Percentiles rank a stretch among this genome's conserved stretches.
Conservation (phyloP, 2,888 invertebrate species). For the Chymomyza caudatula region DNA sequence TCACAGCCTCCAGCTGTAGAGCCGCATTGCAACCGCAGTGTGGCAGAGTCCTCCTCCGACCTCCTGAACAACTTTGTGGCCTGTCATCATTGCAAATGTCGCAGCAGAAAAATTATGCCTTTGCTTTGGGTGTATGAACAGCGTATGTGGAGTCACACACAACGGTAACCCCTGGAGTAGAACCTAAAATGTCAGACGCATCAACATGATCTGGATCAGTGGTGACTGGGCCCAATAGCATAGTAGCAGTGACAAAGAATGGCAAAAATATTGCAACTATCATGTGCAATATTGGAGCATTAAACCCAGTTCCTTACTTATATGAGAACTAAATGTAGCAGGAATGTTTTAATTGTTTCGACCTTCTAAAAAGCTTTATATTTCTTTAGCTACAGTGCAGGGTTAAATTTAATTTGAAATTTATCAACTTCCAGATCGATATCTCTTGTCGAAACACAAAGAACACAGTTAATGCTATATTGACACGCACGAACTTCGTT, state of each 20-base stretch:
- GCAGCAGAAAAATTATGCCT: slow-evolving; percentile 61
- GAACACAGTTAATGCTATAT: slow-evolving; percentile 91
- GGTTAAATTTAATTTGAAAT: neutral
- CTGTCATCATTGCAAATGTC: slow-evolving; percentile 67
- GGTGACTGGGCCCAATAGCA: neutral
- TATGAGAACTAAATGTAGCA: neutral
- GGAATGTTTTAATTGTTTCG: neutral
- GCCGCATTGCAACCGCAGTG: slow-evolving; percentile 59
- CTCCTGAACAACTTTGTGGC: slow-evolving; percentile 42
- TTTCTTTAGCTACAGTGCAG: too few relatives aligned
- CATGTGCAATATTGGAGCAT: neutral
- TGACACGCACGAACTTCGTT: slow-evolving; percentile 95
- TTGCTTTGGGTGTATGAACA: slow-evolving; percentile 8
- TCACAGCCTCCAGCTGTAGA: slow-evolving; percentile 44
- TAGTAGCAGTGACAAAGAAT: too few relatives aligned
- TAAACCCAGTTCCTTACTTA: neutral
- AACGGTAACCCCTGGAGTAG: slow-evolving; percentile 56
- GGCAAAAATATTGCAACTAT: neutral
- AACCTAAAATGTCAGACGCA: slow-evolving; percentile 68
- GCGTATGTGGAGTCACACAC: slow-evolving; percentile 8
- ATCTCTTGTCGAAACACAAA: slow-evolving; percentile 94
- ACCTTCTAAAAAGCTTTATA: too few relatives aligned
- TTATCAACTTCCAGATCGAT: slow-evolving; percentile 85
- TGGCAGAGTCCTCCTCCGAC: slow-evolving; percentile 4
- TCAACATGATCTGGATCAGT: slow-evolving; percentile 62